A percentile compares a stretch with the other conserved stretches of the same genome.
These are phyloP conservation scores for Xiphorhynchus elegans DNA, from an alignment of 2,113 vertebrate species.

Conservation along the genomic window DNA sequence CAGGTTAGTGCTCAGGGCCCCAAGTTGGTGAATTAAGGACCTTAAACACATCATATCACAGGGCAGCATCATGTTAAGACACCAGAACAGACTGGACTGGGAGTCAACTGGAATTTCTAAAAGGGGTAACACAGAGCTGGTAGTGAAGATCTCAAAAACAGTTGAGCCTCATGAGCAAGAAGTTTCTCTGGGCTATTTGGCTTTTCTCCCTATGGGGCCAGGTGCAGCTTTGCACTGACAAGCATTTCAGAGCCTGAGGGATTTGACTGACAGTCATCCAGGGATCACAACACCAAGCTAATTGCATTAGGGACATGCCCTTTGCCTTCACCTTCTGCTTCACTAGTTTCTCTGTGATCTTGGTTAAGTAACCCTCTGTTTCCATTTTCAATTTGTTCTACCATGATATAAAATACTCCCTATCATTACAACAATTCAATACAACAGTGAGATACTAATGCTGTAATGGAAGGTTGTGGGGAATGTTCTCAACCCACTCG, in stretches of 20 bases:
- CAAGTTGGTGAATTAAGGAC: background rate
- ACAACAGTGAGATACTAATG: background rate
- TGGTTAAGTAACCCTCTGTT: background rate
- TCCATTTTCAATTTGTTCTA: background rate
- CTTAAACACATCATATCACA: background rate
- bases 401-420: background rate
- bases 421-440: background rate
- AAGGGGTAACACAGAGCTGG: background rate
- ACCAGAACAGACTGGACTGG: accelerated
- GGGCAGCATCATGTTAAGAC: background rate
- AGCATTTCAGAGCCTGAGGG: background rate
- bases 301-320: background rate
- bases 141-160: background rate
- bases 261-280: background rate
- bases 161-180: background rate
- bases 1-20: background rate
- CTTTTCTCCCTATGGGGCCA: background rate
- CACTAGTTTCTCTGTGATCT: background rate
- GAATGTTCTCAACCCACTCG: background rate
- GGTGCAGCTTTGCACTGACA: background rate
- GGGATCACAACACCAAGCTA: background rate
- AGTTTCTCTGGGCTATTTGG: background rate
- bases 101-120: background rate
- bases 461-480: background rate
- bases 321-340: background rate